phyloP scores from a whole-genome alignment of 1,140 invertebrate genomes.

The Drosophila setifemur region DNA sequence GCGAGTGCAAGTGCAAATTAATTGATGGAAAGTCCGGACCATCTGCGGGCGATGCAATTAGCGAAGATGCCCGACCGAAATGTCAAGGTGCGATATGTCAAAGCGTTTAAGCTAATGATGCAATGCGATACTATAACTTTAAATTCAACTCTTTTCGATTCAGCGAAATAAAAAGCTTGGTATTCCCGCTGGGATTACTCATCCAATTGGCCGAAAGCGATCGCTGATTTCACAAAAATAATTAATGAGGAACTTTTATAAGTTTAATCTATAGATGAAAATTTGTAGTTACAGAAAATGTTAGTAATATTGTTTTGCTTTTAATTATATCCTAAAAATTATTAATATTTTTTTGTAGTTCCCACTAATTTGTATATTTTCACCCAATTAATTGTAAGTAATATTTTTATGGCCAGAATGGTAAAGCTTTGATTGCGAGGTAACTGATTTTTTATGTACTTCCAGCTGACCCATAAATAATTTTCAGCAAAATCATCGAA shows the following conservation, averaged over 20 bases:
- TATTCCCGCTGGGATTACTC: slow-evolving; percentile 6
- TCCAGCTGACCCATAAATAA: background rate
- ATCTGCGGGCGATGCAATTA: slow-evolving; percentile 24
- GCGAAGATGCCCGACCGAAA: background rate
- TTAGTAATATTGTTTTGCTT: no score
- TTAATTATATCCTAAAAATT: no score
- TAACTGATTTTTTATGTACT: background rate
- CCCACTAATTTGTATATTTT: no score
- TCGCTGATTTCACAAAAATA: no score
- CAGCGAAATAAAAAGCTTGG: slow-evolving; percentile 2
- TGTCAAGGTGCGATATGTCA: slow-evolving; percentile 22
- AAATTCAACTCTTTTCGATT: background rate
- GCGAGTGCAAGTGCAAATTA: slow-evolving; percentile 46
- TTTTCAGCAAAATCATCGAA: slow-evolving; percentile 8
- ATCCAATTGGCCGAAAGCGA: no score
- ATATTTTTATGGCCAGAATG: no score
- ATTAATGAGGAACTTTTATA: no score
- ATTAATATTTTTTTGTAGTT: no score
- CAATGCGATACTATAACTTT: background rate
- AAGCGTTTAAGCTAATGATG: background rate
- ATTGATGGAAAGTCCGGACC: slow-evolving; percentile 31
- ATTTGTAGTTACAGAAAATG: no score
- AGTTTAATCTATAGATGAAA: no score
- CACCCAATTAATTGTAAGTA: no score
- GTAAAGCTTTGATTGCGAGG: no score